Evolutionary conservation across 23 tunicate species (phyloP), one percentile per base, ranked within the genome.

Genomic region (Trididemnum miniatum): DNA sequence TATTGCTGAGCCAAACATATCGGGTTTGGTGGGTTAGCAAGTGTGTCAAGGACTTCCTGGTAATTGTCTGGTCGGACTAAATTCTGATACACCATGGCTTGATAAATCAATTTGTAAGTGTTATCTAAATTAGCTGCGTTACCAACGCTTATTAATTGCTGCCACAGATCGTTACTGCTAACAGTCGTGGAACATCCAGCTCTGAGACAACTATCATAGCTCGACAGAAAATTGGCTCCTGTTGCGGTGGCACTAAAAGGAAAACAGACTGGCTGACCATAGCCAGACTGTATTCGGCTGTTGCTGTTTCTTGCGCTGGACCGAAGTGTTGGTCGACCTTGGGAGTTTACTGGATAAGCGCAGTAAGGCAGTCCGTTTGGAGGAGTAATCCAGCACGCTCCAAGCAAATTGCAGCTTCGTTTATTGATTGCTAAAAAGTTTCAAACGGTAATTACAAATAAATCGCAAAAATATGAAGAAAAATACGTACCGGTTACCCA

Each of bases 11-110:
- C 12, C n/a, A n/a, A n/a, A n/a, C n/a, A n/a, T n/a, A 15, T 9
- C 54, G 54, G 54, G 54, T 15, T 7, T 7, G 12, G 54, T 7
- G 54, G 54, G 15, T 44, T 44, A 15, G 12, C 12, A 44, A 44
- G 54, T 44, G 9, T 15, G 54, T 44, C 15, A 7, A 74, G 9
- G 32, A 88, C 38, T 26, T 63, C 30, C 37, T 79, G 67, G 79
- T 79, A 92, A 87, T 92, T 92, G 40, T 92, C 92, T 1, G 97
- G 65, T 71, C 89, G 37, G 1, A 87, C 92, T 34, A 87, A 22
- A 1, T 92, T 92, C 1, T 78, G 5, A 25, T 65, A 35, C 27
- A 92, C 64, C 84, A 79, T 72, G 1, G 35, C 24, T 9, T 26
- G 54, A 31, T 74, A 74, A 35, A 39, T 44, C 29, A 81, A 9